Evolutionary conservation across 1,140 invertebrate genomes (phyloP), one percentile per base, ranked within the genome.

Genomic region (Cydia splendana): DNA sequence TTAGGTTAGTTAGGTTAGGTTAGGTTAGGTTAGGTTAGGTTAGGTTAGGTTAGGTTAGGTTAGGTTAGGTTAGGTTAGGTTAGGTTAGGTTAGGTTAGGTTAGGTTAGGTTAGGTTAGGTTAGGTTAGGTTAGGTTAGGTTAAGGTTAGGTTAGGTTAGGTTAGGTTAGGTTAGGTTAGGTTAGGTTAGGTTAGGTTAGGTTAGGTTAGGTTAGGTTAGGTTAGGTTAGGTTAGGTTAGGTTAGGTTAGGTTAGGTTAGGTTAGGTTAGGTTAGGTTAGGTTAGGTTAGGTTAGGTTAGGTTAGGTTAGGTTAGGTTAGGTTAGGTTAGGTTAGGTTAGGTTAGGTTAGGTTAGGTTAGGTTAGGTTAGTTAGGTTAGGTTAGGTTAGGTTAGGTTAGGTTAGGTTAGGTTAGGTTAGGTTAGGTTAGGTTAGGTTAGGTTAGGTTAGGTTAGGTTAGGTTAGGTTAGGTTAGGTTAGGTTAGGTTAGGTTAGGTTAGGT

Each of bases 121-220:
- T 79, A 76, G 78, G 80, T 79, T 79, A 76, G 76, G 76, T 78
- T 80, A 78, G n/a, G n/a, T n/a, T n/a, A n/a, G n/a, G n/a, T n/a
- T n/a, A n/a, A n/a, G n/a, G n/a, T n/a, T n/a, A n/a, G 76, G 79
- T 82, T 82, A 78, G 80, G 77, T 78, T 78, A 80, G 81, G 80
- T 81, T 48, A 48, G 78, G 84, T 86, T 87, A 79, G 81, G 82
- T 84, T 86, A 82, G 82, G 83, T 85, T 85, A 84, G 81, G 85
- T 85, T 86, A 79, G 80, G 84, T 86, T 84, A 80, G 81, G 84
- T 85, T 84, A 82, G 80, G 84, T 85, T 85, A 79, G 80, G 82
- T 86, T 84, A 84, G 80, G 82, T 86, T 86, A 83, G 83, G 83
- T 85, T 84, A 80, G 83, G 83, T 84, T 84, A 48, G 45, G 76